A percentile compares a stretch with the other conserved stretches of the same genome.
Evolutionary conservation across 2,113 vertebrate genomes (phyloP).

Genomic region (Actinemys pallida): DNA sequence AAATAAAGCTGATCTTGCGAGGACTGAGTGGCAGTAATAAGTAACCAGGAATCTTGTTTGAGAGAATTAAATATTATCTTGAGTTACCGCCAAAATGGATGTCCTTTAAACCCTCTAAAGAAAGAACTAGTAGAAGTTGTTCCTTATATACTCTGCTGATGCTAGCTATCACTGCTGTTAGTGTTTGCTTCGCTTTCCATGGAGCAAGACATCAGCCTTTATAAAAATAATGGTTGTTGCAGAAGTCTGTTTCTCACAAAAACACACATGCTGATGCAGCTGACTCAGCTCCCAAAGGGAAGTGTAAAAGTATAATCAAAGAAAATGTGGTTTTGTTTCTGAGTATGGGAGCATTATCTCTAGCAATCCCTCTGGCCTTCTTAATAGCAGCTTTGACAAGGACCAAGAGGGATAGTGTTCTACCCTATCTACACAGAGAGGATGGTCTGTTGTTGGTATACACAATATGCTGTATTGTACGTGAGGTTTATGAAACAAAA

Average conservation of each 20-base stretch:
- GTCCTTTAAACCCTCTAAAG: constrained; percentile 13
- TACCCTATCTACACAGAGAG: not conserved
- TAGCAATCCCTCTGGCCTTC: constrained; percentile 14
- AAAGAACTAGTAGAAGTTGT: not conserved
- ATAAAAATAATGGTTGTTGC: not conserved
- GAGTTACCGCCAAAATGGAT: constrained; percentile 35
- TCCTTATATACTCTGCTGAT: not conserved
- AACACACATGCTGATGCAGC: not conserved
- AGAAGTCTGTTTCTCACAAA: not conserved
- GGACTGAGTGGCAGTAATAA: constrained; percentile 23
- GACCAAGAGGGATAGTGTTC: not conserved
- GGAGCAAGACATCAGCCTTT: not conserved
- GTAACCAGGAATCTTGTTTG: constrained; percentile 34
- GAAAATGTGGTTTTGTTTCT: not conserved
- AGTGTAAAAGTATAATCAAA: not conserved
- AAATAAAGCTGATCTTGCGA: constrained; percentile 65
- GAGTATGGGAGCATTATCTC: not conserved
- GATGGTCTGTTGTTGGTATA: not conserved
- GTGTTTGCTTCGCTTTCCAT: not conserved
- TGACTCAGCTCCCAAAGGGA: not conserved
- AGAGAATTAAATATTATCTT: constrained; percentile 51
- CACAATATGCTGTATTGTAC: not conserved
- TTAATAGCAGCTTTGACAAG: not conserved
- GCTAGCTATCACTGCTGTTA: not conserved
- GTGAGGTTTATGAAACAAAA: not conserved